Conservation (phyloP, 2,888 invertebrate species). For the Thumatha senex region DNA sequence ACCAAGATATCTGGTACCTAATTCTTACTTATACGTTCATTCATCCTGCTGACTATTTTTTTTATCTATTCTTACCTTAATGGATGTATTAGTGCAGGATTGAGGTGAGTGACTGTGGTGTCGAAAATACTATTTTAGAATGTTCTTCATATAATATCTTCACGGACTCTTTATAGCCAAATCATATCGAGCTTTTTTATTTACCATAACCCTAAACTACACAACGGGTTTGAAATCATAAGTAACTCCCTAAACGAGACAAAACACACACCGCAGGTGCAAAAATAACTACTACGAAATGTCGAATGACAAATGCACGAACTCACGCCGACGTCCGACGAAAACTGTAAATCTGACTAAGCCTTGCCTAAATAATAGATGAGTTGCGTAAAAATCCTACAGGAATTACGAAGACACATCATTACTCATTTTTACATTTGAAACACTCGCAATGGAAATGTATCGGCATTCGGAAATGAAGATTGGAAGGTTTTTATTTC, state of each 20-base stretch:
- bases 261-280: conserved; percentile 7
- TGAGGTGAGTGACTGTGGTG: too few relatives aligned
- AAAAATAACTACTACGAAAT: conserved; percentile 39
- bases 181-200: too few relatives aligned
- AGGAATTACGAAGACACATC: conserved; percentile 67
- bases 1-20: too few relatives aligned
- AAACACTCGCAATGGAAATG: conserved; percentile 56
- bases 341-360: conserved; percentile 71
- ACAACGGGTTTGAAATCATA: neutral
- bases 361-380: conserved; percentile 73
- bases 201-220: too few relatives aligned
- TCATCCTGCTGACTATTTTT: too few relatives aligned
- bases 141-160: too few relatives aligned
- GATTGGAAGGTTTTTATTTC: conserved; percentile 35
- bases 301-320: conserved; percentile 40
- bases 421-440: conserved; percentile 63
- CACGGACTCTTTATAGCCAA: too few relatives aligned
- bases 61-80: too few relatives aligned
- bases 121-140: too few relatives aligned
- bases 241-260: conserved; percentile 10
- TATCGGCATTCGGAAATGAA: conserved; percentile 42
- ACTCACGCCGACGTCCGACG: conserved; percentile 41
- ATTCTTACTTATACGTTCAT: too few relatives aligned
- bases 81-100: too few relatives aligned
- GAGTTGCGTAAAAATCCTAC: conserved; percentile 55